Conservation (phyloP, 2,797 vertebrate genomes). For the Ispidina picta region DNA sequence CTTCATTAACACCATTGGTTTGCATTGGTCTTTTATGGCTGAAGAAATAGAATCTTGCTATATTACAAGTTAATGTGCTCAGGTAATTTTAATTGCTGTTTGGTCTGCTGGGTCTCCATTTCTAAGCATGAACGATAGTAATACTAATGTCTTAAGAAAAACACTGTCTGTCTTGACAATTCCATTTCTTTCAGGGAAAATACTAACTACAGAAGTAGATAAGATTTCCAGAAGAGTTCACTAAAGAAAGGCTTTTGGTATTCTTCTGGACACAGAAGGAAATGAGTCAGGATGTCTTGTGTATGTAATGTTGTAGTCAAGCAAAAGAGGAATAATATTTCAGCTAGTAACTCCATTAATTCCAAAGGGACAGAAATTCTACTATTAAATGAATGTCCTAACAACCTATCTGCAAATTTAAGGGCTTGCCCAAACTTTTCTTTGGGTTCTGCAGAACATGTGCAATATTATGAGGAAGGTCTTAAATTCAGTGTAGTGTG, state of each 20-base stretch:
- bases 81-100: not conserved
- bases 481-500: not conserved
- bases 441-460: not conserved
- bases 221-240: not conserved
- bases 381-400: not conserved
- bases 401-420: not conserved
- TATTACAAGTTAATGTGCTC: not conserved
- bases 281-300: conserved; percentile 9
- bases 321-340: not conserved
- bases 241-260: not conserved
- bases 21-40: not conserved
- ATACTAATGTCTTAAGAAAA: not conserved
- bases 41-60: not conserved
- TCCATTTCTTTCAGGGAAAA: not conserved
- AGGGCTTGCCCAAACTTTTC: not conserved
- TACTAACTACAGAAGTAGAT: not conserved
- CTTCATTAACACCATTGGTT: not conserved
- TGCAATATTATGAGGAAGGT: not conserved
- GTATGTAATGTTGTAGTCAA: not conserved
- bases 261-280: not conserved
- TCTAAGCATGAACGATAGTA: not conserved
- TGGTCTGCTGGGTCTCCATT: not conserved
- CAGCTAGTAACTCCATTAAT: not conserved
- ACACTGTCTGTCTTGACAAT: not conserved
- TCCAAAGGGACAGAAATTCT: not conserved